Evolutionary conservation across 2,113 vertebrate species (phyloP).

Genomic region (Apteryx owenii): DNA sequence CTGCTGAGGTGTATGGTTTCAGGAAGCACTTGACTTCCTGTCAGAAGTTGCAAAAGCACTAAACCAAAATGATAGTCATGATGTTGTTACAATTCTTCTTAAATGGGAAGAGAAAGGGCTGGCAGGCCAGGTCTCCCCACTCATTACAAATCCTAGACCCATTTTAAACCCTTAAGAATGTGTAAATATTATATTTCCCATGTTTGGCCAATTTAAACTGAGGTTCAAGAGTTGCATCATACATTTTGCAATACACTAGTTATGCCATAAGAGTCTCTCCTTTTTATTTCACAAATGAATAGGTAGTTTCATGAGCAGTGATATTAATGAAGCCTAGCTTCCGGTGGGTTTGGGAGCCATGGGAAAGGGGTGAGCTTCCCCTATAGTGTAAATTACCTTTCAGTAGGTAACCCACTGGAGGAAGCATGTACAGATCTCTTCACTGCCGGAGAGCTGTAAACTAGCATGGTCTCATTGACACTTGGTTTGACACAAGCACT

Average conservation of each 20-base stretch:
- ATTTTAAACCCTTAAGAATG: neutral
- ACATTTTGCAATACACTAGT: accelerated
- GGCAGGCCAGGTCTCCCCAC: neutral
- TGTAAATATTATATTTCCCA: accelerated
- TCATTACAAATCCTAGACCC: accelerated
- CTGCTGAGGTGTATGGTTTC: neutral
- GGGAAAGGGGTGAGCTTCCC: neutral
- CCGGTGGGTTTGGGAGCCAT: neutral
- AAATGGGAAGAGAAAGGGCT: neutral
- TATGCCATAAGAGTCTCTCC: too few species aligned
- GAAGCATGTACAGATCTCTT: neutral
- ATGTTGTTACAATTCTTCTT: accelerated
- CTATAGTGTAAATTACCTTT: neutral
- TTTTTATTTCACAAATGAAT: neutral
- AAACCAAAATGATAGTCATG: accelerated
- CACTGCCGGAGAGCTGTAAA: neutral
- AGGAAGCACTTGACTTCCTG: neutral
- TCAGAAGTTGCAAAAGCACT: neutral
- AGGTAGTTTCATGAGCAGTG: neutral
- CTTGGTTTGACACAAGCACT: neutral
- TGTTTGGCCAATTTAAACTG: neutral
- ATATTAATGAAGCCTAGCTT: neutral
- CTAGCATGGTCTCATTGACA: neutral
- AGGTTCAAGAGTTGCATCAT: neutral
- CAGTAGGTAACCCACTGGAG: neutral